Conservation (phyloP, 2,113 vertebrate genomes). For the Sceloporus tristichus region DNA sequence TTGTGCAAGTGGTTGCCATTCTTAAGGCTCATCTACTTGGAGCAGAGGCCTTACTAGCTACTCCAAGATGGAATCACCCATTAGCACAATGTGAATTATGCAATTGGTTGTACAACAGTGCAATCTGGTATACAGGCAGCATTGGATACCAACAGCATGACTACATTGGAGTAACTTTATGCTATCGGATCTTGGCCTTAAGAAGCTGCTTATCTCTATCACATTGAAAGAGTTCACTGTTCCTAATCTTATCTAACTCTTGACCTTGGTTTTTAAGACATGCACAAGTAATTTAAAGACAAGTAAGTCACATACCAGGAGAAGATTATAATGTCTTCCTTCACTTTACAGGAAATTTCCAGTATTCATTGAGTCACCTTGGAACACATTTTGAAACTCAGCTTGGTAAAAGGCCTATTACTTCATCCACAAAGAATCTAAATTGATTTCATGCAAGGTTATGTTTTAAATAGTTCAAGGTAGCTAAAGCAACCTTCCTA, state of each 20-base stretch:
- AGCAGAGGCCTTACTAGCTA: too few species aligned
- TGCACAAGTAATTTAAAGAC: neutral
- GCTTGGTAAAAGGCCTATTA: constrained; percentile 1
- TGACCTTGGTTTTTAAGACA: constrained; percentile 2
- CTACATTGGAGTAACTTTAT: too few species aligned
- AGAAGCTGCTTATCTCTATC: neutral
- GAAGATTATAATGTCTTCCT: constrained; percentile 7
- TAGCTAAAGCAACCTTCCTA: constrained; percentile 3
- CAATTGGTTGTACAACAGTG: too few species aligned
- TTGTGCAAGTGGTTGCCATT: too few species aligned
- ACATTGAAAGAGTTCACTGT: neutral
- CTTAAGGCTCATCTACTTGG: too few species aligned
- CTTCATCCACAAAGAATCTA: constrained; percentile 33
- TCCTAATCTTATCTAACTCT: neutral
- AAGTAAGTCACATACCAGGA: constrained; percentile 1
- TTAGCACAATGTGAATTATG: too few species aligned
- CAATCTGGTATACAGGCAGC: too few species aligned
- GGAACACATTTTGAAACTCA: constrained; percentile 32
- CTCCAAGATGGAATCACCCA: too few species aligned
- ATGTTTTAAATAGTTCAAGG: constrained; percentile 28
- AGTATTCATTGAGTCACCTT: constrained; percentile 23
- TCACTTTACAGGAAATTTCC: constrained; percentile 12
- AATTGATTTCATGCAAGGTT: constrained; percentile 39
- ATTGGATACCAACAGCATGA: too few species aligned
- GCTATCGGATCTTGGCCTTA: neutral